Conservation (phyloP, 1,140 invertebrate species). For the Phortica variegata region DNA sequence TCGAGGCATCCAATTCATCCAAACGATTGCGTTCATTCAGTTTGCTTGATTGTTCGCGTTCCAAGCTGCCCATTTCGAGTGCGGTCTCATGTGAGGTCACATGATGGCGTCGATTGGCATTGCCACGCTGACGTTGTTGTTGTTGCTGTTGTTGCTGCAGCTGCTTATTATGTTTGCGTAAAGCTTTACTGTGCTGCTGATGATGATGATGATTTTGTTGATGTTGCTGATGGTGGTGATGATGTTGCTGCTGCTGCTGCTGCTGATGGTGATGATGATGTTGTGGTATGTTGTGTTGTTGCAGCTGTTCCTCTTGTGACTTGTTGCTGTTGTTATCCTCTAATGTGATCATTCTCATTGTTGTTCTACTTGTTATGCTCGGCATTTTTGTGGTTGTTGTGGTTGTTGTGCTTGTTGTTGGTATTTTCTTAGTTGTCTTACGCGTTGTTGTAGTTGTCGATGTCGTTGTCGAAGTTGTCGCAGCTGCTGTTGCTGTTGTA, state of each 20-base stretch:
- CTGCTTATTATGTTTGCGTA: slow-evolving; percentile 34
- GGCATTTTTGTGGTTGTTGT: slow-evolving; percentile 14
- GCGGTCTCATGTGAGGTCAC: slow-evolving; percentile 40
- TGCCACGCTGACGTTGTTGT: slow-evolving; percentile 24
- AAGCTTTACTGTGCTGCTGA: slow-evolving; percentile 5
- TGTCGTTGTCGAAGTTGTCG: slow-evolving; percentile 13
- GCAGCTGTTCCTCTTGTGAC: slow-evolving; percentile 9
- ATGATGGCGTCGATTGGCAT: slow-evolving; percentile 37
- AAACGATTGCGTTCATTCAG: slow-evolving; percentile 16
- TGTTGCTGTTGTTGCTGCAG: slow-evolving; percentile 19
- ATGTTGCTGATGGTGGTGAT: slow-evolving; percentile 15
- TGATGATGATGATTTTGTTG: slow-evolving; percentile 12
- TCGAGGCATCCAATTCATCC: slow-evolving; percentile 16
- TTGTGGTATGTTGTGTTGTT: slow-evolving; percentile 7
- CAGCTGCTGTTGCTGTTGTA: not conserved
- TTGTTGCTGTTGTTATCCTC: no score
- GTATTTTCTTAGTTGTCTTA: slow-evolving; percentile 5
- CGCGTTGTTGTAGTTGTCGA: slow-evolving; percentile 17
- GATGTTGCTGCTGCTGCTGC: slow-evolving; percentile 2
- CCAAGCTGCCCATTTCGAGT: slow-evolving; percentile 17
- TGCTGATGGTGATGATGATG: slow-evolving; percentile 1
- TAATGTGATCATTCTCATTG: slow-evolving; percentile 14
- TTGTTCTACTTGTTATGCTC: slow-evolving; percentile 1
- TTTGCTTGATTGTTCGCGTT: no score
- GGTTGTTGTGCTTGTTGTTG: slow-evolving; percentile 12